Base-by-base conservation (phyloP, 2,113 vertebrate species). In the Thalassarche chlororhynchos region DNA sequence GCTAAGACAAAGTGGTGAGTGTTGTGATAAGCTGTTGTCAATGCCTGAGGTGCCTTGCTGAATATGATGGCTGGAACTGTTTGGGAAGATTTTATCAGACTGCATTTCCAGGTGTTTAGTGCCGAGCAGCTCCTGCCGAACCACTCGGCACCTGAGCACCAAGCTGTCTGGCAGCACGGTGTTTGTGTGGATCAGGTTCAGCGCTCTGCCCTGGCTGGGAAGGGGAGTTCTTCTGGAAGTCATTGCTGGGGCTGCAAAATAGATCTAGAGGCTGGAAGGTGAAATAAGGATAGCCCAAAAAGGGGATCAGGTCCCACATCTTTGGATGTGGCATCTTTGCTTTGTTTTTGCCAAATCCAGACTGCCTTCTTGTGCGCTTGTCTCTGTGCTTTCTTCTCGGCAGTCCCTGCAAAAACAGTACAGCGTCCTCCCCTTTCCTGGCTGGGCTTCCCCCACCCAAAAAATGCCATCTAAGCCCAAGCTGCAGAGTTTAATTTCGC, bases 291-390 rank as follows among this genome's bases (percentile, higher is more conserved):
- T 75, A 84, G 5, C 9, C 5, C 17, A 11, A 58, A 89, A 44
- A 31, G 0, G 1, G 8, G 49, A 38, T 62, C 12, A 44, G 9
- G 5, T 60, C 21, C 29, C 0, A 0, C 44, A 54, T 26, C 28
- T 77, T 61, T 66, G 24, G 10, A n/a, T 72, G 64, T 65, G 58
- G 24, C 23, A 14, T 32, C 5, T 84, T 88, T 65, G 23, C 16
- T 72, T 76, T 57, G 54, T 47, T 93, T 95, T 89, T 57, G 60
- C 16, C 21, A 60, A 74, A 81, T 32, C 15, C 42, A 74, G n/a
- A 10, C 10, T 70, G 17, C 34, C 19, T 18, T 64, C 24, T 47
- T 34, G 31, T 17, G 25, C 0, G 2, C 12, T 72, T 31, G 6
- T 31, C 38, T 60, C 20, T 1, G 0, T 42, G n/a, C 9, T 15